A percentile compares a stretch with the other conserved stretches of the same genome.
Evolutionary conservation across 2,113 vertebrate genomes (phyloP).

Genomic region (Toxostoma redivivum): DNA sequence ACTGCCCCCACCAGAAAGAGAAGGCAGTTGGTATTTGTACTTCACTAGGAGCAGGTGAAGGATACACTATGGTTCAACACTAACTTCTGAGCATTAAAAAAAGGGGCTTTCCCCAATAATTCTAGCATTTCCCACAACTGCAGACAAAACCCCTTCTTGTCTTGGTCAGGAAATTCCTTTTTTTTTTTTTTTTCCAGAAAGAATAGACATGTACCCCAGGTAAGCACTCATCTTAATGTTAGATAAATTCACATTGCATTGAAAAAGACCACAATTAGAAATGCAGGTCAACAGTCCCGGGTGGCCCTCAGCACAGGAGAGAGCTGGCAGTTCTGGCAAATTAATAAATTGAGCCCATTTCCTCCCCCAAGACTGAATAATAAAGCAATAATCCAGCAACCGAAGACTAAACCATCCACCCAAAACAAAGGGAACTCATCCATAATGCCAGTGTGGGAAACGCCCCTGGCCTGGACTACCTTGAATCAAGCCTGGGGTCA

Average conservation of each 20-base stretch:
- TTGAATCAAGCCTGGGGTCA: not conserved
- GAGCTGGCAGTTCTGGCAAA: not conserved
- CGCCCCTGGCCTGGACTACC: not conserved
- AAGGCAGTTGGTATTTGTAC: not conserved
- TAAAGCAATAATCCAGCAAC: not conserved
- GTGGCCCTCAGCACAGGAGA: not conserved
- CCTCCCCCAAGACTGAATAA: not conserved
- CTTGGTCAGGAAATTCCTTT: not conserved
- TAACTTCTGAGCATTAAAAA: not conserved
- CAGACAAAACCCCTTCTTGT: not conserved
- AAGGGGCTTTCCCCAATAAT: not conserved
- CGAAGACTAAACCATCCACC: not conserved
- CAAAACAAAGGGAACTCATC: not conserved
- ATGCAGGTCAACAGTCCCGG: not conserved
- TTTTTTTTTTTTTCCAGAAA: not conserved
- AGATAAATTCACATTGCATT: not conserved
- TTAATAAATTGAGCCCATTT: not conserved
- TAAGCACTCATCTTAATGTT: not conserved
- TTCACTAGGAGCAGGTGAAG: not conserved
- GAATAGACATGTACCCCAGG: not conserved
- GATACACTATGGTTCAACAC: not conserved
- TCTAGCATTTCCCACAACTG: not conserved
- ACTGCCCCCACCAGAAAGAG: not conserved
- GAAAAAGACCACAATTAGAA: not conserved
- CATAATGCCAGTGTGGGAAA: not conserved